Evolutionary conservation across 2,888 invertebrate genomes (phyloP), one percentile per base, ranked within the genome.

Genomic region (Strigamia transsilvanica): DNA sequence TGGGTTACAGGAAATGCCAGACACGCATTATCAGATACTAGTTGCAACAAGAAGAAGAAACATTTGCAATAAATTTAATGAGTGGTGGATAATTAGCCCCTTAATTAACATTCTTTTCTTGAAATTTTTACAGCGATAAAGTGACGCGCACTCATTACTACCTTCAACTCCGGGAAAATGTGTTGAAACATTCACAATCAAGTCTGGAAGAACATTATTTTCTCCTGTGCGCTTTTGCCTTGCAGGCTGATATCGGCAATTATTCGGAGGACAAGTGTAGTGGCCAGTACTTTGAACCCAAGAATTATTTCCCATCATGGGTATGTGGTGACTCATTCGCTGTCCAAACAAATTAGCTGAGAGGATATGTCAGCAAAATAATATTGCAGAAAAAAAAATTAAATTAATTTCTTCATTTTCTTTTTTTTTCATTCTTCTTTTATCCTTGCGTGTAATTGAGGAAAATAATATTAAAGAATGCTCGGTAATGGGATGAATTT

Each of bases 121-220:
- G 61, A 32, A n/a, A 56, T n/a, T 79, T 82, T 82, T 56, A 27
- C 85, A 91, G 92, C 89, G 97, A 98, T 91, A 96, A 96, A 87
- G 92, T 94, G 85, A 95, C 97, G 82, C 91, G 96, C 83, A 95
- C 96, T 88, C 94, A 97, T 87, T 99, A 98, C 89, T 99, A 97
- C 90, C 91, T 96, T 86, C 98, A 99, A 90, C 90, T 99, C 87
- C 93, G 96, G 84, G 93, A 95, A 89, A 99, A 99, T 90, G 90
- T 93, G 83, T 89, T 91, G 83, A 90, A 88, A 84, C 86, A 87
- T 83, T 83, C 85, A 34, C 86, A 86, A 83, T 85, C 86, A 6
- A 86, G 88, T 18, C 89, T 87, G 87, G 87, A 88, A 80, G 90
- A 89, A 83, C 88, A 89, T 84, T 89, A 88, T 84, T 93, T 96